Evolutionary conservation across 2,113 vertebrate genomes (phyloP).

Genomic region (Cyanoliseus patagonus): DNA sequence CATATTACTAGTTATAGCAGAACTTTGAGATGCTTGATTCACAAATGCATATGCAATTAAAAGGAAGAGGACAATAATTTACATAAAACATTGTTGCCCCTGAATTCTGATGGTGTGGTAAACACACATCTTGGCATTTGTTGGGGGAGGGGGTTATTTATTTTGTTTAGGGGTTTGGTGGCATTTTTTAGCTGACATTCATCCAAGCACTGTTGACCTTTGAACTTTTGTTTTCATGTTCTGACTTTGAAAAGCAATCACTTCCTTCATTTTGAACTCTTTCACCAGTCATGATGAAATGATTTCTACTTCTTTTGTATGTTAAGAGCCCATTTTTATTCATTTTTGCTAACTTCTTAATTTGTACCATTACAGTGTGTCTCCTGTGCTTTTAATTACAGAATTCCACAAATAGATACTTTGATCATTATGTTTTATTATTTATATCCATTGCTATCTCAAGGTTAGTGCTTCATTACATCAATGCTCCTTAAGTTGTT

Average conservation of each 20-base stretch:
- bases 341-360: neutral
- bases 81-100: neutral
- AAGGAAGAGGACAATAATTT: neutral
- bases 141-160: neutral
- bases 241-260: neutral
- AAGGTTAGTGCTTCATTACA: neutral
- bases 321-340: neutral
- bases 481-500: neutral
- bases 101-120: neutral
- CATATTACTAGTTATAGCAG: neutral
- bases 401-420: neutral
- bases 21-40: neutral
- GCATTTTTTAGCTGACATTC: neutral
- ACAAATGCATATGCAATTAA: neutral
- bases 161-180: neutral
- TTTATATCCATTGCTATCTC: neutral
- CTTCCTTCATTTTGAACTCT: neutral
- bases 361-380: neutral
- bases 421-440: neutral
- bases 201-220: neutral
- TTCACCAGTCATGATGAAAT: neutral
- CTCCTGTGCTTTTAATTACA: neutral
- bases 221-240: neutral
- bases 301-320: neutral
- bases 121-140: neutral